Base-by-base conservation (phyloP, 2,888 invertebrate genomes). In the Nomada ruficornis region DNA sequence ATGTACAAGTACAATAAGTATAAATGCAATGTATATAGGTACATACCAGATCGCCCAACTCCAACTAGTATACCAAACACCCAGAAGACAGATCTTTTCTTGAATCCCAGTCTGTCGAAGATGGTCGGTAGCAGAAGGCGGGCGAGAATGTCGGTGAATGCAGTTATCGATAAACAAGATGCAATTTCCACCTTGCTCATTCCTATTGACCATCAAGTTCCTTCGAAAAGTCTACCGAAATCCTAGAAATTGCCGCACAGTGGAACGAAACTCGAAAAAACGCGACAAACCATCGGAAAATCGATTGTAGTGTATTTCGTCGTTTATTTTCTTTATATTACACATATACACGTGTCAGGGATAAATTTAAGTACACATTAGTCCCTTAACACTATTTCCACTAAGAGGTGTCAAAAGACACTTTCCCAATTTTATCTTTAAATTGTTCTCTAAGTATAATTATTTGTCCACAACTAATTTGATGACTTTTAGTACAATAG, bases 101-200 rank as follows among this genome's bases (percentile, higher is more conserved):
- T 96, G 85, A 96, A 95, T 60, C 94, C 94, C 23, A 94, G 86
- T 79, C 96, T 95, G 92, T 97, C 97, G 91, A 96, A 97, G 88
- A 97, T 95, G 20, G 97, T 96, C 44, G 97, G 97, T 87, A 97
- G 93, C 54, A 96, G 95, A 87, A 97, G 94, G 82, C 97, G 95
- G 36, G 97, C 97, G 67, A 96, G 94, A 82, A 97, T 96, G 92
- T 97, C 97, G 15, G 96, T 96, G 44, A 96, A 95, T 11, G 97
- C 97, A 50, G 96, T 97, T 91, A 96, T 95, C 10, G 97, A 97
- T 64, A 97, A 94, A 90, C 97, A 97, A 90, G 96, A 96, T 67
- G 97, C 97, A 29, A 96, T 96, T 86, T 97, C 96, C 60, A 95
- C 94, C 93, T 96, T 96, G 79, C 95, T 94, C 91, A 92, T 88